Evolutionary conservation across 2,888 invertebrate genomes (phyloP), one percentile per base, ranked within the genome.

Genomic region (Thymelicus sylvestris): DNA sequence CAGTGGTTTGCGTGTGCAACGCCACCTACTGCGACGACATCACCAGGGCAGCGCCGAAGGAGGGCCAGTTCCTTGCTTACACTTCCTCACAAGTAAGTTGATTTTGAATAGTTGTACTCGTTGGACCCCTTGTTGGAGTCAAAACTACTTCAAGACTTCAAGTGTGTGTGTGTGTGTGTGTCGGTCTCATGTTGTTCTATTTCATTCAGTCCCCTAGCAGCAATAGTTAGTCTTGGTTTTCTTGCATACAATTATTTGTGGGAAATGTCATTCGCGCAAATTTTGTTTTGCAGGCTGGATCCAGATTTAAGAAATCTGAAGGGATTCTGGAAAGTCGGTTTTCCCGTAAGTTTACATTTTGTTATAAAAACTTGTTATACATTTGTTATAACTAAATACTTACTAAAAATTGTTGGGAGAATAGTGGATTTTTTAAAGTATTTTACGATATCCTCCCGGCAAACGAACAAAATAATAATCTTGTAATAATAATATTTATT

Each of bases 1-100:
- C 86, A 1, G 80, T 85, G 1, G 83, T 92, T 7, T 94, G 94
- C 72, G 90, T 93, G 2, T 94, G 94, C 75, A 90, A 90, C 68
- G 76, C 83, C 0, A 84, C 86, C 0, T 93, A 93, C 76, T 94
- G 93, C 75, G 94, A 94, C 72, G 89, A 87, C 2, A 74, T 93
- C 38, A 84, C 84, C 0, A 79, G 90, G 55, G 76, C 80, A 2
- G 72, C 81, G 3, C 86, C 93, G 0, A 75, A 78, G 1, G 76
- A 78, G 6, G 79, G 82, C 0, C 86, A 85, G 0, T 95, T 92
- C 74, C 78, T 94, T 0, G 79, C 92, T 7, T 93, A 91, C 69
- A 85, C 85, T 0, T 86, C 91, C 1, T 89, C 87, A 24, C 79
- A 86, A 81, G 87, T 86, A 73, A 76, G 71, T 31, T 13, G 1